Conservation (phyloP, 2,113 vertebrate genomes). For the Haemorhous mexicanus region DNA sequence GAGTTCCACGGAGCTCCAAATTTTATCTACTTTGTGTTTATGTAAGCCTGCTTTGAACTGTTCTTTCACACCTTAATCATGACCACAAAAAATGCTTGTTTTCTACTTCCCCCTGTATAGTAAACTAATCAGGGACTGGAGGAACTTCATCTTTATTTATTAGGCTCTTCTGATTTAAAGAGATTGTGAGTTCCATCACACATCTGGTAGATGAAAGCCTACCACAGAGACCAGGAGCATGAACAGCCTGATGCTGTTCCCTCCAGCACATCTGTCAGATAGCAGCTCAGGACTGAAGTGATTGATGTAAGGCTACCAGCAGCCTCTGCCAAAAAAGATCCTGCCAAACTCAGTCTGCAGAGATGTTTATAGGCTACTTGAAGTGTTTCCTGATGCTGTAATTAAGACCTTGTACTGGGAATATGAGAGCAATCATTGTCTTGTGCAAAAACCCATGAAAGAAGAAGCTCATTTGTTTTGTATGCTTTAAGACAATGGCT, state of each 20-base stretch:
- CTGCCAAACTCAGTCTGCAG: background rate
- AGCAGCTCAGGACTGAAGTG: background rate
- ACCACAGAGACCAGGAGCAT: background rate
- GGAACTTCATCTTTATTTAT: conserved; percentile 32
- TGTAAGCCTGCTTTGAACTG: background rate
- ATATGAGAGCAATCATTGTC: background rate
- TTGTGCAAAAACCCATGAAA: background rate
- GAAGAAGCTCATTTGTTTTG: background rate
- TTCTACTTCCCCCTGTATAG: background rate
- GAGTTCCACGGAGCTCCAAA: background rate
- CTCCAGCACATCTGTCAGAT: conserved; percentile 23
- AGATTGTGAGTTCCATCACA: conserved; percentile 16
- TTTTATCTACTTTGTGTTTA: conserved; percentile 1
- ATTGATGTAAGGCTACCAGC: background rate
- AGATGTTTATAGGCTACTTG: background rate
- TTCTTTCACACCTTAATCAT: conserved; percentile 8
- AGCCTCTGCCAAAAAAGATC: background rate
- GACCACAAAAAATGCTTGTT: background rate
- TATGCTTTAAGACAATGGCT: background rate
- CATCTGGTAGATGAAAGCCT: conserved; percentile 14
- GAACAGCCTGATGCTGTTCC: background rate
- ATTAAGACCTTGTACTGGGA: background rate
- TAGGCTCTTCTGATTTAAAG: conserved; percentile 26
- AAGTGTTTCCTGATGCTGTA: background rate
- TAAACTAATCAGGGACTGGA: conserved; percentile 13